These are phyloP conservation scores for Helleia helle DNA, from an alignment of 2,888 invertebrate genomes.

Conservation along the genomic window DNA sequence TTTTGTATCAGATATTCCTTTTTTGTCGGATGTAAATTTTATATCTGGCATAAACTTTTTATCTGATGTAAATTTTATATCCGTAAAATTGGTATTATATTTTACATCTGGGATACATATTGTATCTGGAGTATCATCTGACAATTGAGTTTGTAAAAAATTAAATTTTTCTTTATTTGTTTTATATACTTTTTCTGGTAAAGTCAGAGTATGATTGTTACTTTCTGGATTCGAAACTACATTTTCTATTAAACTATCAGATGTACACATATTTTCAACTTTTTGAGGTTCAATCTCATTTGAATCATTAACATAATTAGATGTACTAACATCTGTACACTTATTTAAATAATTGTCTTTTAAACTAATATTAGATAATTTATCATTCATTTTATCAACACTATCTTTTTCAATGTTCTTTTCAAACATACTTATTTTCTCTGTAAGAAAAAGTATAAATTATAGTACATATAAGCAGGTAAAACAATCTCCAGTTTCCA, in stretches of 20 bases:
- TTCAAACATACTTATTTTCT: conserved; percentile 69
- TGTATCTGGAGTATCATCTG: conserved; percentile 30
- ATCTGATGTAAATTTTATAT: too few relatives aligned
- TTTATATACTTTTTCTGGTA: conserved; percentile 49
- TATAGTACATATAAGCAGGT: not conserved
- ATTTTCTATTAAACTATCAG: conserved; percentile 16
- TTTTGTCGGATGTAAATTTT: too few relatives aligned
- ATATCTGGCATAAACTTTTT: too few relatives aligned
- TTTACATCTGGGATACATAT: conserved; percentile 15
- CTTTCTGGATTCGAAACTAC: conserved; percentile 25
- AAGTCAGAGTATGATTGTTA: conserved; percentile 29
- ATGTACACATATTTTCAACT: conserved; percentile 17
- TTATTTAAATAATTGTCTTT: conserved; percentile 43
- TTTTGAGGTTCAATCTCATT: conserved; percentile 16
- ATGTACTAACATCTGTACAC: conserved; percentile 30
- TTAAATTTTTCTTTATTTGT: conserved; percentile 53
- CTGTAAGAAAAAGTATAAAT: conserved; percentile 33
- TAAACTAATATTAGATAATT: conserved; percentile 48
- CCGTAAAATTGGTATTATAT: too few relatives aligned
- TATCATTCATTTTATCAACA: conserved; percentile 34
- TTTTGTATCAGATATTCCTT: too few relatives aligned
- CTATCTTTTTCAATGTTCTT: conserved; percentile 50
- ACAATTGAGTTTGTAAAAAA: conserved; percentile 60
- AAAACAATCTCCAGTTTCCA: not conserved
- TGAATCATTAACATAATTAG: conserved; percentile 19